These are phyloP conservation scores for Ambastaia sidthimunki DNA, from an alignment of 2,797 vertebrate genomes.

Conservation along the genomic window DNA sequence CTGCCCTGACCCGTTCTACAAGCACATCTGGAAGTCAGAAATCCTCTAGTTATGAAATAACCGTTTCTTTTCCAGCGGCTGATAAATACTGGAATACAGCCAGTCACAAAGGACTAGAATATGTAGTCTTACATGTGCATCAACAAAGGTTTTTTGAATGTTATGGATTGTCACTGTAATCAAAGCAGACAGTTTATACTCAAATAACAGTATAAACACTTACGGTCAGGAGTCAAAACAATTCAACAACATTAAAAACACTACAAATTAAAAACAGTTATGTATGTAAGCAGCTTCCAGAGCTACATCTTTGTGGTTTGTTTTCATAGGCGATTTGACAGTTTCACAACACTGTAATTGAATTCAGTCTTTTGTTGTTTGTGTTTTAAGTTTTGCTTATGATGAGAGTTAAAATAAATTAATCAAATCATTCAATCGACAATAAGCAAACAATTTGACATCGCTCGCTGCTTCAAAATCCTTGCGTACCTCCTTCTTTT, in stretches of 20 bases:
- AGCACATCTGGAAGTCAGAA: slow-evolving; percentile 35
- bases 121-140: background rate
- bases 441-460: slow-evolving; percentile 36
- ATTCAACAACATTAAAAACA: slow-evolving; percentile 36
- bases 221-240: slow-evolving; percentile 40
- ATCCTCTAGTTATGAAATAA: slow-evolving; percentile 16
- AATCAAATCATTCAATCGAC: slow-evolving; percentile 4
- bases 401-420: slow-evolving; percentile 31
- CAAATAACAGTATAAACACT: slow-evolving; percentile 32
- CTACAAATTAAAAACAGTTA: slow-evolving; percentile 36
- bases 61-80: background rate
- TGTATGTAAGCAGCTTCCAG: background rate
- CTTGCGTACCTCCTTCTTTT: background rate
- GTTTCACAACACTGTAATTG: slow-evolving; percentile 29
- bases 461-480: background rate
- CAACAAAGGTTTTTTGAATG: slow-evolving; percentile 20
- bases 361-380: slow-evolving; percentile 13
- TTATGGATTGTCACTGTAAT: slow-evolving; percentile 19
- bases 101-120: background rate
- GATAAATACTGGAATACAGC: slow-evolving; percentile 23
- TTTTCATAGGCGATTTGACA: slow-evolving; percentile 34
- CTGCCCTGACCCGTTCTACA: background rate
- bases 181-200: slow-evolving; percentile 32
- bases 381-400: slow-evolving; percentile 32
- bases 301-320: slow-evolving; percentile 27